Conservation (phyloP, 1,140 invertebrate species). For the Globodera rostochiensis region DNA sequence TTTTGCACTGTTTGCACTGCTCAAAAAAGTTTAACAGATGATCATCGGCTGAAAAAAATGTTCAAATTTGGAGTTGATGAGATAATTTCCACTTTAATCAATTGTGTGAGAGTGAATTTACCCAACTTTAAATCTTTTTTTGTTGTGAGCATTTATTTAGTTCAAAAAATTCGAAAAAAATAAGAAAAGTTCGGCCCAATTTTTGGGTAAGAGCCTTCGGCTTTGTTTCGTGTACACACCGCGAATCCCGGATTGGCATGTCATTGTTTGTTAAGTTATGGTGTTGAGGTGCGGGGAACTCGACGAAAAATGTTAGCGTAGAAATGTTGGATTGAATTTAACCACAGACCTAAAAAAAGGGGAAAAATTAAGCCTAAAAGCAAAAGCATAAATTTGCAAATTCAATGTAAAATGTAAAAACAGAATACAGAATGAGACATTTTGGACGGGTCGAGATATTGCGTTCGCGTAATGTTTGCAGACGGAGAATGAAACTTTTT, state of each 20-base stretch:
- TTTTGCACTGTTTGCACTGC: constrained; percentile 62
- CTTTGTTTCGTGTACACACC: constrained; percentile 41
- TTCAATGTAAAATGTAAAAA: no score
- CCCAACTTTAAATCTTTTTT: no score
- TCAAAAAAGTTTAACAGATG: constrained; percentile 61
- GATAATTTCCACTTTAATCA: neutral
- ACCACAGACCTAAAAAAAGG: neutral
- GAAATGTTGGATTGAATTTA: neutral
- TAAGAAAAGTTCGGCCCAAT: neutral
- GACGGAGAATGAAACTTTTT: no score
- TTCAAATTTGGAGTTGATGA: constrained; percentile 8
- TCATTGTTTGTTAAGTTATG: constrained; percentile 43
- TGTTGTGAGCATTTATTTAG: no score
- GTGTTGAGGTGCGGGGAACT: neutral
- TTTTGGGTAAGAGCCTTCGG: constrained; percentile 21
- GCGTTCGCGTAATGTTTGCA: no score
- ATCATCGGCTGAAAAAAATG: constrained; percentile 57
- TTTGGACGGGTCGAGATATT: no score
- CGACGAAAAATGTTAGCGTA: neutral
- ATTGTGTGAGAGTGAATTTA: constrained; percentile 11
- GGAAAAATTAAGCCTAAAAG: no score
- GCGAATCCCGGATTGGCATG: constrained; percentile 65
- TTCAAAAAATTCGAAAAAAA: no score
- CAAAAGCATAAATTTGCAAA: no score
- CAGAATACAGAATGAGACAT: no score